These are phyloP conservation scores for Podiceps cristatus DNA, from an alignment of 2,113 vertebrate genomes.

Conservation along the genomic window DNA sequence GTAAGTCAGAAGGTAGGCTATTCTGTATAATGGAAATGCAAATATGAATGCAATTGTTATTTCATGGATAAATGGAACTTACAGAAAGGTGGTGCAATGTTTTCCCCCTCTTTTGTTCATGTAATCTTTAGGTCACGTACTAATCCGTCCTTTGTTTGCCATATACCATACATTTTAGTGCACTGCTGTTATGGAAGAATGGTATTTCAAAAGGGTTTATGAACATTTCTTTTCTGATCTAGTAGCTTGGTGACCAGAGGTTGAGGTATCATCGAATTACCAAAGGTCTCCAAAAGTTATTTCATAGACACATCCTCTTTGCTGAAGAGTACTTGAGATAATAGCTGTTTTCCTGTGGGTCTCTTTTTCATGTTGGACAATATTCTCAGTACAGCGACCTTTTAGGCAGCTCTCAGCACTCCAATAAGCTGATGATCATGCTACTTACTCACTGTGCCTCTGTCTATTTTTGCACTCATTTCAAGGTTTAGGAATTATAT, in stretches of 20 bases:
- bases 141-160: background rate
- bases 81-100: background rate
- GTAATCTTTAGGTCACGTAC: background rate
- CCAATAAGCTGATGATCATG: background rate
- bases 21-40: slow-evolving; percentile 43
- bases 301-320: background rate
- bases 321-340: slow-evolving; percentile 3
- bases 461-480: background rate
- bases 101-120: slow-evolving; percentile 5
- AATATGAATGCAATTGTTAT: slow-evolving; percentile 20
- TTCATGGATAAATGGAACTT: slow-evolving; percentile 35
- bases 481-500: background rate
- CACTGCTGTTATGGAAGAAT: background rate
- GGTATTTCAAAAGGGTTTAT: background rate
- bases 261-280: background rate
- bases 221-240: background rate
- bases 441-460: background rate
- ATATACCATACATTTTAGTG: background rate
- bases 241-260: background rate
- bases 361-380: background rate
- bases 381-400: background rate
- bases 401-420: background rate
- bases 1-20: background rate
- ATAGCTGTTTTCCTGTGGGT: background rate
- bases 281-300: background rate